Evolutionary conservation across 2,113 vertebrate genomes (phyloP), one percentile per base, ranked within the genome.

Genomic region (Aythya baeri): DNA sequence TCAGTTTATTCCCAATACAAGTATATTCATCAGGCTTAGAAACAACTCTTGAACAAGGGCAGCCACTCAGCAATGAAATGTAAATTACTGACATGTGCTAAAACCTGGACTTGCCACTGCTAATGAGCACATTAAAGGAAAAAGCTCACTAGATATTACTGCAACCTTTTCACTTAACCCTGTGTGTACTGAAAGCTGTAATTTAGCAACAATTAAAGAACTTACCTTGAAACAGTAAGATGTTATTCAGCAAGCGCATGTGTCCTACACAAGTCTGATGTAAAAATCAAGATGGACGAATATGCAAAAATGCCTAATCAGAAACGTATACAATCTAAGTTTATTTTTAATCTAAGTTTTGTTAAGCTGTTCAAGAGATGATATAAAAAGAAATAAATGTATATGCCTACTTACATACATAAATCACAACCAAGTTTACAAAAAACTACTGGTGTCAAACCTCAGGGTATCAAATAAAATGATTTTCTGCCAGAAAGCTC

Each of bases 41-140:
- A 98, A 97, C 96, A 98, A 96, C 96, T 97, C 96, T 96, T 89
- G 94, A 98, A 98, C 96, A 97, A 98, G 97, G 75, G 96, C 97
- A 94, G 96, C 89, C 97, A 97, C 97, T 97, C 94, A 87, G 92
- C 98, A 98, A 97, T 96, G 96, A 98, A 98, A 98, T 98, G 97
- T 98, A 98, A 98, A 98, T 98, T 97, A 98, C 97, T 95, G 97
- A 97, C 97, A 96, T 98, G 97, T 97, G 98, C 97, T 98, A 96
- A 98, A 98, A 98, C 91, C 95, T 97, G 92, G 93, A 97, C 96
- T 97, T 96, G 95, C 96, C 97, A 97, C 95, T 94, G 95, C 97
- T 98, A 98, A 98, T 97, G 97, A 98, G 97, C 97, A 97, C 96
- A 97, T 96, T 97, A 96, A 97, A 97, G 94, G 87, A 81, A 96